Conservation (phyloP, 37 sponge, comb jelly and placozoan genomes). For the Aplysina aerophoba region DNA sequence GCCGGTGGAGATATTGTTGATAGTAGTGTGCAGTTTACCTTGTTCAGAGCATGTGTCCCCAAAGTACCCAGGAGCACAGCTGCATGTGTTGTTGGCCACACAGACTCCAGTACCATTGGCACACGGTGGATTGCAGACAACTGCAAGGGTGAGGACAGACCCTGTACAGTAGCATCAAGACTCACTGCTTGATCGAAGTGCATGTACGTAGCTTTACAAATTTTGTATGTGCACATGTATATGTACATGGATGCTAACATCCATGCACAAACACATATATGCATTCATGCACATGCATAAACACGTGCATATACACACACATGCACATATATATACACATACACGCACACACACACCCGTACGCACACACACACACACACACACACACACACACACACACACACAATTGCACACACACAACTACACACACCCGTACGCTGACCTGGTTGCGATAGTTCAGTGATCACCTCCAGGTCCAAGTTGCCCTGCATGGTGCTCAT, state of each 20-base stretch:
- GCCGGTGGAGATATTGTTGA: no score
- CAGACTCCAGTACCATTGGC: no score
- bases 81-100: no score
- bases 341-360: conserved; percentile 11
- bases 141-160: no score
- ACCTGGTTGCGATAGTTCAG: conserved; percentile 49
- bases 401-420: conserved; percentile 16
- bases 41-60: no score
- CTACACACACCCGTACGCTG: conserved; percentile 4
- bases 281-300: background rate
- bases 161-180: no score
- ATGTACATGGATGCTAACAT: background rate
- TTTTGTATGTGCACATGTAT: background rate
- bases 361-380: conserved; percentile 21
- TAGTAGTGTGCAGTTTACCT: no score
- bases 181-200: no score
- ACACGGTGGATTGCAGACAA: no score
- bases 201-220: no score
- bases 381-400: conserved; percentile 13
- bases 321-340: background rate
- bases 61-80: no score
- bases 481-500: conserved; percentile 44
- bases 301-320: conserved; percentile 6
- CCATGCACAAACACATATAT: background rate
- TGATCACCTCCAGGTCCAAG: conserved; percentile 27